Conservation (phyloP, 2,113 vertebrate genomes). For the Seriola rivoliana region DNA sequence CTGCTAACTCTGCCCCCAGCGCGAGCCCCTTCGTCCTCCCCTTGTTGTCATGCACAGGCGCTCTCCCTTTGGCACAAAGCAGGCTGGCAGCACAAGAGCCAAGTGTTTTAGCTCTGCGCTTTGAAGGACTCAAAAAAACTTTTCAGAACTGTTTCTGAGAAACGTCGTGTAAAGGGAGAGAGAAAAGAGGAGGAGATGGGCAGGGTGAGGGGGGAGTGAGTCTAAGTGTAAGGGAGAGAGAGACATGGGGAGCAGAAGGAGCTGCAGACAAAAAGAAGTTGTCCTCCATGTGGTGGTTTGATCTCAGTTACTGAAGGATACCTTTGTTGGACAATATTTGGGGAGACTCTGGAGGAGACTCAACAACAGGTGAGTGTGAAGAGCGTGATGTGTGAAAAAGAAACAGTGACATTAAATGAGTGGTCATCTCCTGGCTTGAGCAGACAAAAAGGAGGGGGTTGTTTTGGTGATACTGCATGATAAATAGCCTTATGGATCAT, state of each 20-base stretch:
- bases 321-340: slow-evolving; percentile 9
- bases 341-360: slow-evolving; percentile 22
- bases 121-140: slow-evolving; percentile 77
- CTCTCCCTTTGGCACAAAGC: slow-evolving; percentile 79
- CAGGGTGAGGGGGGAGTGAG: slow-evolving; percentile 5
- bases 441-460: slow-evolving; percentile 23
- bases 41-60: slow-evolving; percentile 86
- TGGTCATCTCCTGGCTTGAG: slow-evolving; percentile 19
- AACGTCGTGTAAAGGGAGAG: slow-evolving; percentile 31
- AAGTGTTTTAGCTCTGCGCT: slow-evolving; percentile 80
- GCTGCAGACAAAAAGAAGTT: slow-evolving; percentile 49
- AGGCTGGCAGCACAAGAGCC: slow-evolving; percentile 80
- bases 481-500: background rate
- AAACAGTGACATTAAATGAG: slow-evolving; percentile 15
- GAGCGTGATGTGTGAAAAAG: background rate
- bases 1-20: slow-evolving; percentile 74
- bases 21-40: slow-evolving; percentile 79
- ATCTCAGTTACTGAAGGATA: slow-evolving; percentile 35
- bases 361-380: slow-evolving; percentile 60
- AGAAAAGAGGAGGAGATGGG: slow-evolving; percentile 21
- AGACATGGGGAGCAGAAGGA: slow-evolving; percentile 60
- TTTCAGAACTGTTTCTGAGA: slow-evolving; percentile 68
- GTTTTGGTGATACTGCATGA: slow-evolving; percentile 20
- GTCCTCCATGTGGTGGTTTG: slow-evolving; percentile 30
- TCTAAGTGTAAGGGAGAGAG: slow-evolving; percentile 39